Evolutionary conservation across 2,113 vertebrate genomes (phyloP).

Genomic region (Poicephalus meyeri): DNA sequence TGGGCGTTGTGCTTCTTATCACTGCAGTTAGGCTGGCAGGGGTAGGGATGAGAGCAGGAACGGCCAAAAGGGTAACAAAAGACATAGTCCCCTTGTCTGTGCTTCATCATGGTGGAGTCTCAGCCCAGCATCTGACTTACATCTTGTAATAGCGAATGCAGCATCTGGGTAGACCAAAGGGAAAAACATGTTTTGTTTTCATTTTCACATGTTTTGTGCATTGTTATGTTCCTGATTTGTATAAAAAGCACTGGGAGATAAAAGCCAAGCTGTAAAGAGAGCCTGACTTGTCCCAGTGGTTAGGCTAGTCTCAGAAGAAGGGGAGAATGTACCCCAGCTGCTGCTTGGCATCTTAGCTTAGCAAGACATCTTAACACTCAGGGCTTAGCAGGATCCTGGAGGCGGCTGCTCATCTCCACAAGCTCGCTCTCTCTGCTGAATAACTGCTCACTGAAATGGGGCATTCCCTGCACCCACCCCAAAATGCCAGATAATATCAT

Average conservation of each 20-base stretch:
- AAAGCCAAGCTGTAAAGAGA: neutral
- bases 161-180: neutral
- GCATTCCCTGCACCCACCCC: neutral
- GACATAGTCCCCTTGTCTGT: neutral
- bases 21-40: neutral
- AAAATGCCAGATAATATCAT: rapidly evolving
- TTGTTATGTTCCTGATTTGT: neutral
- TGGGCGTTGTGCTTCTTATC: rapidly evolving
- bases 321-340: neutral
- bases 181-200: neutral
- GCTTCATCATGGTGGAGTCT: neutral
- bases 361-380: neutral
- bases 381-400: neutral
- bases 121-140: neutral
- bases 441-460: rapidly evolving
- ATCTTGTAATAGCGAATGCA: neutral
- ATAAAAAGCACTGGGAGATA: neutral
- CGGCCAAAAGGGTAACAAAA: rapidly evolving
- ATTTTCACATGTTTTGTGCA: neutral
- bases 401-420: neutral
- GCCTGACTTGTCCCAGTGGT: neutral
- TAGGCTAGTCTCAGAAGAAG: neutral
- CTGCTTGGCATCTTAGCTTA: neutral
- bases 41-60: neutral
- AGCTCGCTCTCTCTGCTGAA: rapidly evolving